Evolutionary conservation across 2,113 vertebrate genomes (phyloP).

Genomic region (Ictalurus punctatus): DNA sequence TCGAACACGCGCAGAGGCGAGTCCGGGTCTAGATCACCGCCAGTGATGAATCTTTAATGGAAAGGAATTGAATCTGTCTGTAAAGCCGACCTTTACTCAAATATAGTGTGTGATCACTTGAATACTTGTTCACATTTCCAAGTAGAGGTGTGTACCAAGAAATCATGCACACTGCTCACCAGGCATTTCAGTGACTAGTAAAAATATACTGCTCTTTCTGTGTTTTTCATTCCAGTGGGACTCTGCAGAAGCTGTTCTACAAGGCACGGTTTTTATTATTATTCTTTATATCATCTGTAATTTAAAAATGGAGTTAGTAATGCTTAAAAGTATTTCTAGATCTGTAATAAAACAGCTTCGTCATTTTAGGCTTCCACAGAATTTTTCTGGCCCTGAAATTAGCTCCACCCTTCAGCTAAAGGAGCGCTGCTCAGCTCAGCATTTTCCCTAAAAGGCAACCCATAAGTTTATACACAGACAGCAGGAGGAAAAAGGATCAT

Average conservation of each 20-base stretch:
- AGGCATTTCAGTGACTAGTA: background rate
- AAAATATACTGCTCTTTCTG: background rate
- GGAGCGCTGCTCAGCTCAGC: background rate
- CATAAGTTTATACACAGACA: too few relatives aligned
- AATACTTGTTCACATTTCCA: background rate
- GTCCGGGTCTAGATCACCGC: background rate
- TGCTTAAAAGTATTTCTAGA: background rate
- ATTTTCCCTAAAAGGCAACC: background rate
- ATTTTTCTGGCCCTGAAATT: background rate
- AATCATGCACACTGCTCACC: background rate
- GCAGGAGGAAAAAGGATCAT: too few relatives aligned
- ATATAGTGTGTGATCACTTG: background rate
- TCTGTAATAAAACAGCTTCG: background rate
- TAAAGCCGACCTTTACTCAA: background rate
- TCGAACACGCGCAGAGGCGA: background rate
- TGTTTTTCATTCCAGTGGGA: background rate
- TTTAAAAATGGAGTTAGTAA: slow-evolving; percentile 1
- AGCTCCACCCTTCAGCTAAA: background rate
- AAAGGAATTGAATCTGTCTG: background rate
- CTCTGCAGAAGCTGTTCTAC: background rate
- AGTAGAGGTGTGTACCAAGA: background rate
- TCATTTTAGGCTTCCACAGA: background rate
- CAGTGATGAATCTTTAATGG: background rate
- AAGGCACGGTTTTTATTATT: slow-evolving; percentile 8
- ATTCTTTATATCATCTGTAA: background rate